Conservation (phyloP, 2,797 vertebrate species). For the Spheniscus humboldti region DNA sequence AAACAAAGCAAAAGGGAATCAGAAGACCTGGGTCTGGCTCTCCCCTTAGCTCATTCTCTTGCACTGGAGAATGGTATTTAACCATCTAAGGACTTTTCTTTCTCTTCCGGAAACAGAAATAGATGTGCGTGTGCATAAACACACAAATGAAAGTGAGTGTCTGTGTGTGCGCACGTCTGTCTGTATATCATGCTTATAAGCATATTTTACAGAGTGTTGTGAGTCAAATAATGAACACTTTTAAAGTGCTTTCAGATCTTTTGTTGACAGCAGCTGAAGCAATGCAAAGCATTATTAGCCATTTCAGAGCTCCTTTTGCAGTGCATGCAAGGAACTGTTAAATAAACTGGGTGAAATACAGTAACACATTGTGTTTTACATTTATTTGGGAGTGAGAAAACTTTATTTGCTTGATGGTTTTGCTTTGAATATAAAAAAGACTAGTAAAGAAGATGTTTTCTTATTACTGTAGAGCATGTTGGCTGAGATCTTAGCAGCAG, state of each 20-base stretch:
- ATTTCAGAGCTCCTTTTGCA: not conserved
- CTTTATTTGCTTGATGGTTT: not conserved
- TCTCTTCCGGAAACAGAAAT: not conserved
- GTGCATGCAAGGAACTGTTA: not conserved
- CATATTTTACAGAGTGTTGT: not conserved
- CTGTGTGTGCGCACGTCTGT: not conserved
- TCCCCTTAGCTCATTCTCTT: not conserved
- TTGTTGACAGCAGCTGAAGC: slow-evolving; percentile 8
- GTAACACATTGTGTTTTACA: not conserved
- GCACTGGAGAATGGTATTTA: not conserved
- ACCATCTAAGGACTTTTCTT: not conserved
- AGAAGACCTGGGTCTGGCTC: not conserved
- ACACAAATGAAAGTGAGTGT: not conserved
- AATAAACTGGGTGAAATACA: not conserved
- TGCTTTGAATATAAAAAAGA: slow-evolving; percentile 18
- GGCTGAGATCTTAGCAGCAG: slow-evolving; percentile 10
- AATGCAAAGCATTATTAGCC: not conserved
- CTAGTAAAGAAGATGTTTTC: slow-evolving; percentile 22
- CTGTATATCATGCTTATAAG: not conserved
- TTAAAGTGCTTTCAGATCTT: not conserved
- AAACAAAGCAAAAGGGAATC: not conserved
- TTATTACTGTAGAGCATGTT: slow-evolving; percentile 1
- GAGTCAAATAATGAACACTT: not conserved
- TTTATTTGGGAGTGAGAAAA: not conserved
- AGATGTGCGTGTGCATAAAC: rapidly evolving